Percentiles rank a stretch among this genome's conserved stretches.
These are phyloP conservation scores for Stigmatopora argus DNA, from an alignment of 2,113 vertebrate genomes.

Conservation along the genomic window DNA sequence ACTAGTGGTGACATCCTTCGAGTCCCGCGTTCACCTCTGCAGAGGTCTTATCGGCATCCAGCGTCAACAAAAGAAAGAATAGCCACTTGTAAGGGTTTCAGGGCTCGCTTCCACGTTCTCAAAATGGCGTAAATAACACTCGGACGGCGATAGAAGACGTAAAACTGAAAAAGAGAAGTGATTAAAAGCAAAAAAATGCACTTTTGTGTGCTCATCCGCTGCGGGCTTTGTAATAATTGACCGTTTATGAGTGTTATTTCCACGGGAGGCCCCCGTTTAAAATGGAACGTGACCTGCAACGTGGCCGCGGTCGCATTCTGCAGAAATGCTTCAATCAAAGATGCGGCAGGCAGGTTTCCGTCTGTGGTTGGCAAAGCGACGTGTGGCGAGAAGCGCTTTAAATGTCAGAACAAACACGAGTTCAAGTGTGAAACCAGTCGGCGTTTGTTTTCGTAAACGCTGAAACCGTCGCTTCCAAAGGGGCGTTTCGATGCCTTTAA, in stretches of 20 bases:
- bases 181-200: background rate
- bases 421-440: slow-evolving; percentile 46
- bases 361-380: background rate
- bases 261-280: too few species aligned
- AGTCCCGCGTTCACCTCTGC: background rate
- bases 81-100: background rate
- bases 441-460: slow-evolving; percentile 61
- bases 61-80: slow-evolving; percentile 16
- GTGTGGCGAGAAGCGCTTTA: too few species aligned
- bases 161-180: slow-evolving; percentile 48
- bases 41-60: background rate
- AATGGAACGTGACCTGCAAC: background rate
- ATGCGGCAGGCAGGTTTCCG: background rate
- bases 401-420: background rate
- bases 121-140: background rate
- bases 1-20: slow-evolving; percentile 14
- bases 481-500: too few species aligned
- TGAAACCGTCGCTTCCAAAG: slow-evolving; percentile 4
- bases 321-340: background rate
- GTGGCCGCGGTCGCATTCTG: background rate
- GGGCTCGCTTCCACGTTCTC: background rate
- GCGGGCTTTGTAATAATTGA: background rate
- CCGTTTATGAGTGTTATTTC: slow-evolving; percentile 1
- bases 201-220: background rate
- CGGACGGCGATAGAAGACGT: slow-evolving; percentile 52